phyloP scores from a whole-genome alignment of 2,113 vertebrate species.

The Phaethon lepturus region DNA sequence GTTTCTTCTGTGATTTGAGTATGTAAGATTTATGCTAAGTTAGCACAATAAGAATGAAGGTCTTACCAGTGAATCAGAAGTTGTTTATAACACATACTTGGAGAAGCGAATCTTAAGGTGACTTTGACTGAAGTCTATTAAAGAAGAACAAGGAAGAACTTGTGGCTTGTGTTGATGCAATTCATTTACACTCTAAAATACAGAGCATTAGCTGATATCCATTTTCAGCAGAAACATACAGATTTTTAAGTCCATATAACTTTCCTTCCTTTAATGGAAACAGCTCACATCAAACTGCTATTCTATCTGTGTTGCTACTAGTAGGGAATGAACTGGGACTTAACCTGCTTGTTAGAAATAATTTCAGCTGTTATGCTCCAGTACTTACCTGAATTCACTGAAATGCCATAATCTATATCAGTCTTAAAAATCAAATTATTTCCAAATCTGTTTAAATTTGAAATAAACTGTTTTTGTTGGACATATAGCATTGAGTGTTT shows the following conservation, averaged over 20 bases:
- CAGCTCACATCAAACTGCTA: background rate
- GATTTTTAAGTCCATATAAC: background rate
- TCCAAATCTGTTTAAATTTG: background rate
- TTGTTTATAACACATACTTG: accelerated
- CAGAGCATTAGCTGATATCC: background rate
- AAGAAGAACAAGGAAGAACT: background rate
- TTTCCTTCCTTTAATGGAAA: background rate
- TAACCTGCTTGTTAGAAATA: background rate
- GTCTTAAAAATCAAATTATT: background rate
- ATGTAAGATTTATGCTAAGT: background rate
- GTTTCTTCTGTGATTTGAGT: background rate
- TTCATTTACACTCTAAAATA: background rate
- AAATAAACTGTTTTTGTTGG: background rate
- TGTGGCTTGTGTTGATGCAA: background rate
- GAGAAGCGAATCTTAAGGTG: background rate
- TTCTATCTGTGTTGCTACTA: background rate
- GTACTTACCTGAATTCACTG: background rate
- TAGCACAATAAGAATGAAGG: background rate
- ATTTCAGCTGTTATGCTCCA: background rate
- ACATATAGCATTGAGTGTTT: background rate
- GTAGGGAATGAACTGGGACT: background rate
- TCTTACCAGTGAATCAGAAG: background rate
- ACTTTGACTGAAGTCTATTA: background rate
- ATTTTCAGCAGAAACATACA: background rate
- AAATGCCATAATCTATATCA: background rate